Evolutionary conservation across 2,888 invertebrate species (phyloP).

Genomic region (Spodoptera exigua): DNA sequence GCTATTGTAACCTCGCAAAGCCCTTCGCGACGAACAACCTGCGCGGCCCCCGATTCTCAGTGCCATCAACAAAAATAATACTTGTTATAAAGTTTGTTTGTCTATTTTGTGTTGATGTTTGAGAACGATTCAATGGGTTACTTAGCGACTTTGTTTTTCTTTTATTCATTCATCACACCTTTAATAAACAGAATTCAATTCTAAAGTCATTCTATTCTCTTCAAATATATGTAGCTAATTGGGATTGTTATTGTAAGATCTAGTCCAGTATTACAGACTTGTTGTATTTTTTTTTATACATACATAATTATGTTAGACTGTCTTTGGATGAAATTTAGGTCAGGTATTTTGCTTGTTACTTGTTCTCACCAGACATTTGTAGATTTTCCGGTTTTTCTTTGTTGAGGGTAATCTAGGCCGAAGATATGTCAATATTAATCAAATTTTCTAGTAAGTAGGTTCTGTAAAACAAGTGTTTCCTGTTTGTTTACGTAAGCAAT

Average conservation of each 20-base stretch:
- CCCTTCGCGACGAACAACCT: constrained; percentile 85
- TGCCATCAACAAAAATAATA: constrained; percentile 77
- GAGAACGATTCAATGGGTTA: constrained; percentile 2
- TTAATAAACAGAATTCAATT: too few relatives aligned
- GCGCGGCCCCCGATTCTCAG: constrained; percentile 77
- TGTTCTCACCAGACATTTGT: neutral
- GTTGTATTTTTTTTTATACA: too few relatives aligned
- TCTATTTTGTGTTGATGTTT: constrained; percentile 16
- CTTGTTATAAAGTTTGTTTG: constrained; percentile 64
- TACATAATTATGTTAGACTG: too few relatives aligned
- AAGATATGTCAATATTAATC: constrained; percentile 46
- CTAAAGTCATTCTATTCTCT: too few relatives aligned
- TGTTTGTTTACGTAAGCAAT: constrained; percentile 60
- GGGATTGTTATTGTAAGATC: too few relatives aligned
- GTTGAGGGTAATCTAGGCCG: constrained; percentile 5
- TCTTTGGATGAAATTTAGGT: too few relatives aligned
- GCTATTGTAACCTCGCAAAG: constrained; percentile 78
- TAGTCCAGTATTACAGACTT: too few relatives aligned
- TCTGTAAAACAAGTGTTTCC: constrained; percentile 61
- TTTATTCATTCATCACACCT: neutral
- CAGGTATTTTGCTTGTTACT: neutral
- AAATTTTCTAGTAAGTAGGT: constrained; percentile 38
- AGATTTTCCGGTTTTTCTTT: constrained; percentile 3
- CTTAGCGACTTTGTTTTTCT: neutral
- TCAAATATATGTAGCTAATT: too few relatives aligned